Conservation (phyloP, 2,797 vertebrate species). For the Vespertilio murinus region DNA sequence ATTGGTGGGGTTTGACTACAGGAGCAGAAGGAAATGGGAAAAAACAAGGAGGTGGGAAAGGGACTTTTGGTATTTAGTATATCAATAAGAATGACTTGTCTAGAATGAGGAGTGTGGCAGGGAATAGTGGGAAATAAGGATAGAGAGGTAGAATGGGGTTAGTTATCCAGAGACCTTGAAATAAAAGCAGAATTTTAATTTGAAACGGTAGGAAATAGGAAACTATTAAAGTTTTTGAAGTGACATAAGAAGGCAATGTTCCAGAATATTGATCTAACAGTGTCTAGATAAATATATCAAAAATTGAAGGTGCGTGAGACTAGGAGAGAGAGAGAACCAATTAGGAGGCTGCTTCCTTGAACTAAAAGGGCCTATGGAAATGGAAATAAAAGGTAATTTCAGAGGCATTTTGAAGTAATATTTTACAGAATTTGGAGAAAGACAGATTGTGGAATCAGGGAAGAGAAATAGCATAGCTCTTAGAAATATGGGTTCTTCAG, state of each 20-base stretch:
- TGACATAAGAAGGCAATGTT: slow-evolving; percentile 21
- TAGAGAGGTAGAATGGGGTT: neutral
- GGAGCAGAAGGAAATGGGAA: slow-evolving; percentile 28
- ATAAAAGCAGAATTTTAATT: slow-evolving; percentile 53
- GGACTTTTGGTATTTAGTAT: neutral
- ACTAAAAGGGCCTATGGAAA: neutral
- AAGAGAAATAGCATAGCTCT: neutral
- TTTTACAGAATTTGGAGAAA: slow-evolving; percentile 46
- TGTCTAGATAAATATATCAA: slow-evolving; percentile 34
- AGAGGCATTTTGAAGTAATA: slow-evolving; percentile 22
- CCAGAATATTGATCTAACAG: neutral
- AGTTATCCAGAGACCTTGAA: slow-evolving; percentile 16
- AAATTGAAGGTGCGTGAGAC: slow-evolving; percentile 9
- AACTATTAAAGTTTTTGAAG: slow-evolving; percentile 40
- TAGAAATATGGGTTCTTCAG: neutral
- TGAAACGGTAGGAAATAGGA: slow-evolving; percentile 9
- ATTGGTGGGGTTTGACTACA: neutral
- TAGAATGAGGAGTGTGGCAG: slow-evolving; percentile 26
- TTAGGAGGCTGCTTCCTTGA: slow-evolving; percentile 7
- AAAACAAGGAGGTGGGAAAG: neutral
- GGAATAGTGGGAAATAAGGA: neutral
- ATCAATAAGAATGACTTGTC: slow-evolving; percentile 8
- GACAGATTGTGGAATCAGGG: neutral
- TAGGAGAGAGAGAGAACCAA: neutral
- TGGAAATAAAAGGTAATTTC: neutral